Evolutionary conservation across 2,797 vertebrate genomes (phyloP).

Genomic region (Sparus aurata): DNA sequence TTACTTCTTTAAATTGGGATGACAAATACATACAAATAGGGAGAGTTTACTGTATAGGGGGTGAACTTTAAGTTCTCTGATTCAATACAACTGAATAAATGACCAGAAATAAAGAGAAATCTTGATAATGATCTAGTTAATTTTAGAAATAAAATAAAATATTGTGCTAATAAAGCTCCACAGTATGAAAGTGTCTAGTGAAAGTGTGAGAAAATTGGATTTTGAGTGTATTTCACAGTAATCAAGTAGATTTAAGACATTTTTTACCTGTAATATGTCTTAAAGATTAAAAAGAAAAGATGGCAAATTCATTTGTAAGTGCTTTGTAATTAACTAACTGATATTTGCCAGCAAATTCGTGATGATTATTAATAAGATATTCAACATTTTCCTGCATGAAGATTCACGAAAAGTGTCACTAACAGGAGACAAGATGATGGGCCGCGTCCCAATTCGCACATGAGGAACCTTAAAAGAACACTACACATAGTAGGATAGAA

Average conservation of each 20-base stretch:
- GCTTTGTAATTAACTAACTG: background rate
- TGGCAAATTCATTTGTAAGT: background rate
- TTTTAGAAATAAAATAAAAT: no score
- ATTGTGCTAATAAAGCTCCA: no score
- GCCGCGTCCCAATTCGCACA: background rate
- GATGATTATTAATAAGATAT: background rate
- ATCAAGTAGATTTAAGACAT: no score
- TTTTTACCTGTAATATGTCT: background rate
- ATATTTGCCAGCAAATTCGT: background rate
- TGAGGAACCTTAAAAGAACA: background rate
- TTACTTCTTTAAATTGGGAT: background rate
- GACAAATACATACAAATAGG: no score
- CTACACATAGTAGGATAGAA: rapidly evolving
- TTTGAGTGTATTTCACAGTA: background rate
- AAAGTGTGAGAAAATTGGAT: background rate
- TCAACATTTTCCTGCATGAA: background rate
- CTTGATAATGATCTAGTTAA: background rate
- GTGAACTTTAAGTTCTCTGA: no score
- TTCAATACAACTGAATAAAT: no score
- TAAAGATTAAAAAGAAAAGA: no score
- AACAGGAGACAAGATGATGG: background rate
- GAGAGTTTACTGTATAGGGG: no score
- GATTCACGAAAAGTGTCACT: background rate
- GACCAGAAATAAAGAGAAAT: background rate
- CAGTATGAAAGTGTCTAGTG: no score